phyloP scores from a whole-genome alignment of 2,888 invertebrate genomes.

The Drosophila mayaguana region DNA sequence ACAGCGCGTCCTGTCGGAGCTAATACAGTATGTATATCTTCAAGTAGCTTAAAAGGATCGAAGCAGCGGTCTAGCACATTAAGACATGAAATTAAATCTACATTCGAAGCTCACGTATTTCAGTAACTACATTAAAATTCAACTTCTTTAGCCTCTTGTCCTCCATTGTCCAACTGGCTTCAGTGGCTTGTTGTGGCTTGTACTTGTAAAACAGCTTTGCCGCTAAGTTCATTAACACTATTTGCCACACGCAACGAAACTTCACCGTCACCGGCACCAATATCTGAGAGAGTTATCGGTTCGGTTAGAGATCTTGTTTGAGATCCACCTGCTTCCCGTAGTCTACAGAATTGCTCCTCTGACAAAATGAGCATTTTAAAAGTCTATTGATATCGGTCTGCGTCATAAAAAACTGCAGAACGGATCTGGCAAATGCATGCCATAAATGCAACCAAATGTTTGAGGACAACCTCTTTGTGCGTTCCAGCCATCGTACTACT shows the following conservation, averaged over 20 bases:
- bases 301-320: constrained; percentile 47
- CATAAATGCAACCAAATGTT: constrained; percentile 93
- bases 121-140: constrained; percentile 82
- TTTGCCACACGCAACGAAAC: constrained; percentile 93
- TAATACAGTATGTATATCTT: constrained; percentile 90
- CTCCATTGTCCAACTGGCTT: constrained; percentile 96
- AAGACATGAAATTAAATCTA: constrained; percentile 88
- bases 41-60: constrained; percentile 91
- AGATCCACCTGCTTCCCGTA: constrained; percentile 82
- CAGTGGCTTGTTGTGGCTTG: constrained; percentile 97
- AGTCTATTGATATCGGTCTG: constrained; percentile 98
- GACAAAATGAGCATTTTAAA: constrained; percentile 97
- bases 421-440: constrained; percentile 93
- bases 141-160: constrained; percentile 90
- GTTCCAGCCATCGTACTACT: constrained; percentile 83
- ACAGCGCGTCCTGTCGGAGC: constrained; percentile 91
- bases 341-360: constrained; percentile 89
- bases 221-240: constrained; percentile 78
- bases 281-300: constrained; percentile 89
- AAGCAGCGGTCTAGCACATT: constrained; percentile 98
- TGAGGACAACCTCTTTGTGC: constrained; percentile 82
- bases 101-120: constrained; percentile 81
- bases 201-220: constrained; percentile 87
- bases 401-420: constrained; percentile 95
- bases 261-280: constrained; percentile 98